Base-by-base conservation (phyloP, 1,140 invertebrate species). In the Helicoverpa zea region DNA sequence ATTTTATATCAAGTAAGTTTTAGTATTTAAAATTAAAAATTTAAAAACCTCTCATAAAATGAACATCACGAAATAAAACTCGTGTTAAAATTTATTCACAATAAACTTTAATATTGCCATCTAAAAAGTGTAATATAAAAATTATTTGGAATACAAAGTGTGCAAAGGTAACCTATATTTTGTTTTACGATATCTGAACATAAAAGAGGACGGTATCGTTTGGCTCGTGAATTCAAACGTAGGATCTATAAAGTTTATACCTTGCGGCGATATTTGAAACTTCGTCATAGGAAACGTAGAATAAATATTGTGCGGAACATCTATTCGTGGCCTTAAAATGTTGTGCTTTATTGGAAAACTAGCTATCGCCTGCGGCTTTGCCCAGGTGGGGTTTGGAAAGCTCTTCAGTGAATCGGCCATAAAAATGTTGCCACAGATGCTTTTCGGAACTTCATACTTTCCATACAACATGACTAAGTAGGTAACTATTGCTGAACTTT, bases 81-180 rank as follows among this genome's bases (percentile, higher is more conserved):
- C n/a, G 9, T 35, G 0, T 73, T 29, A 73, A 73, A 73, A 73
- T 35, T 30, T 58, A 73, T 73, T 43, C 43, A 35, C 70, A 58
- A 73, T 73, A 73, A 73, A 73, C 52, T 73, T 73, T 73, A 16
- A 56, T 72, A 72, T 54, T 58, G 23, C 16, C 54, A 43, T 58
- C 52, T 73, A 73, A 73, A 73, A 73, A 73, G 52, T 54, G 49
- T 72, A 72, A 73, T 73, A 73, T 58, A 73, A 58, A 43, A 73
- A 73, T 73, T 73, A 73, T 73, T 73, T 56, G 70, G 58, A 73
- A 73, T 9, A 70, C 70, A 73, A 58, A 58, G 70, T 73, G 13
- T 13, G 70, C 11, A 10, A 30, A 75, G 58, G 54, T 72, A 52
- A 30, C 68, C 73, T 61, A 61, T 75, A 75, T 75, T 75, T 64